Evolutionary conservation across 2,888 invertebrate genomes (phyloP), one percentile per base, ranked within the genome.

Genomic region (Drosophila tripunctata): DNA sequence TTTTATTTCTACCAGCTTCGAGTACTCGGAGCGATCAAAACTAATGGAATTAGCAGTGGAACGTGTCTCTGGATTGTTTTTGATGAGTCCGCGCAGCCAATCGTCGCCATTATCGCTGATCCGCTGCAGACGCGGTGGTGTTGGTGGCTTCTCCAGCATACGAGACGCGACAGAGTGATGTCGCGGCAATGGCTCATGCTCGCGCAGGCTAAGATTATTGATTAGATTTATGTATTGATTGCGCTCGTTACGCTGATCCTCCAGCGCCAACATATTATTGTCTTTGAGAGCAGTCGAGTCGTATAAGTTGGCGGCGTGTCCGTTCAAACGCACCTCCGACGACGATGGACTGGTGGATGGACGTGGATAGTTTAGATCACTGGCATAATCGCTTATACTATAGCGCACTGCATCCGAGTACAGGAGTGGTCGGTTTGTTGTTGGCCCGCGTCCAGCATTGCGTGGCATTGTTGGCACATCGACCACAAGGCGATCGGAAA

Each of bases 401-500:
- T 43, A 63, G 3, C 87, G 87, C 33, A 81, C 57, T 0, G 84
- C 80, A 14, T 81, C 80, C 0, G 80, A 73, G 35, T 80, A 83
- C 1, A 79, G 47, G 15, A 50, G 55, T 7, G 55, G 47, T 14
- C 48, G 36, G 10, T 4, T n/a, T 1, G 45, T 8, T 7, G 56
- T 35, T 4, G 64, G 8, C 17, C 14, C 12, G 10, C 22, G n/a
- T 33, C n/a, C 57, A 22, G 24, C 19, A 1, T 66, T 48, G 1
- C 44, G 36, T 1, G 27, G 3, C 8, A 12, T 3, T 1, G 47
- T n/a, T 8, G 52, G 35, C 3, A 33, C 17, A 14, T 8, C 43
- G 0, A 38, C 5, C 10, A 30, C 56, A 0, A 73, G 44, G 2
- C 76, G 75, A 61, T 73, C 71, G 0, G 56, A 54, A 51, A 73